Conservation (phyloP, 1,140 invertebrate genomes). For the Dolichoris vasculosae region DNA sequence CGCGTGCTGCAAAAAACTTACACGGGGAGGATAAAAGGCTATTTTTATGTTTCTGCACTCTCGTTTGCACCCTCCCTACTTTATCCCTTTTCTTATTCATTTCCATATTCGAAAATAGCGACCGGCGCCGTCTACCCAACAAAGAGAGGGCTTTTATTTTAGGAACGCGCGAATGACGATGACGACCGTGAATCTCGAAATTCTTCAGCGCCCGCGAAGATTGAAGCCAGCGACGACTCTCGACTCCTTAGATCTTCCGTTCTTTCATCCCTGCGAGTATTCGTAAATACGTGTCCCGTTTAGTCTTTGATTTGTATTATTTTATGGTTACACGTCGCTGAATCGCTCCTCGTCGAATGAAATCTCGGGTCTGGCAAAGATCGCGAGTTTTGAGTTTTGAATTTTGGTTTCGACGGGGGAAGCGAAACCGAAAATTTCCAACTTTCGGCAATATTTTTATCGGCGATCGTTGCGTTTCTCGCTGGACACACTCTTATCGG, state of each 20-base stretch:
- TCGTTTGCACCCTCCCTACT: conserved; percentile 3
- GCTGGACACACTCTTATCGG: too few species aligned
- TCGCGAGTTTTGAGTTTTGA: too few species aligned
- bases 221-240: too few species aligned
- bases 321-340: not conserved
- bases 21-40: conserved; percentile 24
- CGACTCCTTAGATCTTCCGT: not conserved
- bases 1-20: not conserved
- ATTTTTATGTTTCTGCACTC: conserved; percentile 37
- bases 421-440: too few species aligned
- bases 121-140: conserved; percentile 19
- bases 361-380: too few species aligned
- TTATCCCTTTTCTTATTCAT: conserved; percentile 33
- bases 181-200: conserved; percentile 46
- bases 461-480: too few species aligned
- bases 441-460: too few species aligned
- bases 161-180: conserved; percentile 35
- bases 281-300: conserved; percentile 18
- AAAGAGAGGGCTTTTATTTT: conserved; percentile 52
- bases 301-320: not conserved
- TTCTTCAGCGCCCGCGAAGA: conserved; percentile 10
- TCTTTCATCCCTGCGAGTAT: not conserved
- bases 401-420: too few species aligned
- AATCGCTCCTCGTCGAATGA: too few species aligned
- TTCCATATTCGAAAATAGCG: conserved; percentile 49